Conservation (phyloP, 2,888 invertebrate genomes). For the Dorcus hopei region DNA sequence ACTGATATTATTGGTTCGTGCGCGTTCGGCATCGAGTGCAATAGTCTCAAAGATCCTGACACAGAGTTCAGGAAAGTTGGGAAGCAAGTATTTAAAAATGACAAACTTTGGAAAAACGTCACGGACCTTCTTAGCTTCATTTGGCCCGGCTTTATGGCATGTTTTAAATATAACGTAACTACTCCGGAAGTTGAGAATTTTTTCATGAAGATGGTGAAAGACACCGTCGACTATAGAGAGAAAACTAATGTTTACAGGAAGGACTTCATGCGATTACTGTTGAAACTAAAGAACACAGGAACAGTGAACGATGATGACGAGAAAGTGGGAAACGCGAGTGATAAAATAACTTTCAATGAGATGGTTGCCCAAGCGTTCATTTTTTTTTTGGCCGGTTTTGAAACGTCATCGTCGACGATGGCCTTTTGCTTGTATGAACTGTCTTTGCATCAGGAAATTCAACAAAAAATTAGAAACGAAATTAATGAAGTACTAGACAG, state of each 20-base stretch:
- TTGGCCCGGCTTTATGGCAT: constrained; percentile 10
- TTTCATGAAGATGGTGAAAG: constrained; percentile 46
- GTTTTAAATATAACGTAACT: constrained; percentile 26
- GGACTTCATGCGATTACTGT: constrained; percentile 48
- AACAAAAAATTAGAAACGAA: constrained; percentile 40
- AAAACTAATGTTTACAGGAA: constrained; percentile 48
- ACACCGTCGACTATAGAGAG: constrained; percentile 49
- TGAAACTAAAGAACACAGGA: constrained; percentile 26
- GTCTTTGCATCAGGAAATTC: constrained; percentile 41
- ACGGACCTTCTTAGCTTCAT: too few relatives aligned
- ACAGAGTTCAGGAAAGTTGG: constrained; percentile 47
- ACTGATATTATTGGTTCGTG: constrained; percentile 58
- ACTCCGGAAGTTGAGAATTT: constrained; percentile 40
- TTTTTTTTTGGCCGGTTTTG: constrained; percentile 48
- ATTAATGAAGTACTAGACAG: constrained; percentile 32
- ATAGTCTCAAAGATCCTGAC: constrained; percentile 52
- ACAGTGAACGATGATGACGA: constrained; percentile 21
- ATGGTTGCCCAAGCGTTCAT: constrained; percentile 31
- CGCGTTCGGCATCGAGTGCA: constrained; percentile 57
- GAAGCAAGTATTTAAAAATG: constrained; percentile 21
- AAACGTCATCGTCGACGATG: constrained; percentile 45
- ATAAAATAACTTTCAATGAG: constrained; percentile 33
- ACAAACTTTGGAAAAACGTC: neutral
- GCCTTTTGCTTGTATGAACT: constrained; percentile 43
- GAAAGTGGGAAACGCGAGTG: constrained; percentile 26